A percentile compares a stretch with the other conserved stretches of the same genome.
These are phyloP conservation scores for Platyscapa corneri DNA, from an alignment of 1,140 invertebrate species.

Conservation along the genomic window DNA sequence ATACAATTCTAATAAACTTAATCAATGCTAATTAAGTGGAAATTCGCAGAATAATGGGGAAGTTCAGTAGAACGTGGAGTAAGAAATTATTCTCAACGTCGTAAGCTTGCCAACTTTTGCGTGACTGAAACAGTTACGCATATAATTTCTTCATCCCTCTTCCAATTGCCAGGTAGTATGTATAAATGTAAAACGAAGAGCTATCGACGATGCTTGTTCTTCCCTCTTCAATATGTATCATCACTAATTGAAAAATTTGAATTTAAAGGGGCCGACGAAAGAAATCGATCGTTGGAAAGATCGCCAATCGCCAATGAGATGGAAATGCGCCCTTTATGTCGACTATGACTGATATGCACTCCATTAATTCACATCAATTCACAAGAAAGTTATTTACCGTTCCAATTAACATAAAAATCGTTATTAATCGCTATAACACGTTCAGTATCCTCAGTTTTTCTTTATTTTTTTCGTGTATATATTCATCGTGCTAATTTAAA, in stretches of 20 bases:
- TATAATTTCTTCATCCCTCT: not conserved
- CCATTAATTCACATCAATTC: not conserved
- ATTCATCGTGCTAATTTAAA: too few species aligned
- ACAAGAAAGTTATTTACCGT: not conserved
- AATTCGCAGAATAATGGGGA: slow-evolving; percentile 3
- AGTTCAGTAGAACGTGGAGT: slow-evolving; percentile 34
- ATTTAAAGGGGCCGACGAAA: too few species aligned
- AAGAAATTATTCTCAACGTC: not conserved
- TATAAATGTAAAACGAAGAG: too few species aligned
- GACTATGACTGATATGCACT: not conserved
- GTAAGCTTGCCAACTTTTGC: not conserved
- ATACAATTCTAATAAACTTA: not conserved
- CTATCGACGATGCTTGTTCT: too few species aligned
- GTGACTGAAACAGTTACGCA: not conserved
- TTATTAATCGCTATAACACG: too few species aligned
- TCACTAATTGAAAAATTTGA: not conserved
- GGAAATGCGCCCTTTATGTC: not conserved
- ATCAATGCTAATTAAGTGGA: not conserved
- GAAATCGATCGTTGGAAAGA: not conserved
- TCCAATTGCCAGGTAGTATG: not conserved
- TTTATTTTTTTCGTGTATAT: too few species aligned
- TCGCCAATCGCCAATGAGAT: not conserved
- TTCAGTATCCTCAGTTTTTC: too few species aligned
- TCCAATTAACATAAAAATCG: not conserved
- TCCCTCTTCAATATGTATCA: not conserved